A percentile compares a stretch with the other conserved stretches of the same genome.
Evolutionary conservation across 2,113 vertebrate species (phyloP).

Genomic region (Pelobates fuscus): DNA sequence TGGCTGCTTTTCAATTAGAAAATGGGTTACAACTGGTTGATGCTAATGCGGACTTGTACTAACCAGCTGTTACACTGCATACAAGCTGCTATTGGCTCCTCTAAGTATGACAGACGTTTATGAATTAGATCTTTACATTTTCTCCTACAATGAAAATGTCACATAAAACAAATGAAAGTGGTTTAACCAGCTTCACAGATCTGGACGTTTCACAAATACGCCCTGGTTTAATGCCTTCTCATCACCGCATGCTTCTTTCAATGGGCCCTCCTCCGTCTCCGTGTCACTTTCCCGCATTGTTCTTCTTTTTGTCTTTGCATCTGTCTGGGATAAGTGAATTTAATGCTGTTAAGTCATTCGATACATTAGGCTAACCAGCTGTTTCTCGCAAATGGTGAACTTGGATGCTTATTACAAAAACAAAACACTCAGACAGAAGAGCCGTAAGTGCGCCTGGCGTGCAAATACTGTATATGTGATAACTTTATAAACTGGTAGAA

Average conservation of each 20-base stretch:
- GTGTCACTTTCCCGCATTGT: neutral
- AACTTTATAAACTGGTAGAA: no score
- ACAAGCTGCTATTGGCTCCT: neutral
- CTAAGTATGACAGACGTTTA: constrained; percentile 11
- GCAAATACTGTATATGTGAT: no score
- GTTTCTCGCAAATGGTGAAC: neutral
- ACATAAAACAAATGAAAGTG: constrained; percentile 41
- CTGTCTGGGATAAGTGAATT: constrained; percentile 9
- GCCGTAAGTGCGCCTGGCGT: no score
- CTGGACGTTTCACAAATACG: neutral
- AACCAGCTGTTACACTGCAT: constrained; percentile 31
- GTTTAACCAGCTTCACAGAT: constrained; percentile 11
- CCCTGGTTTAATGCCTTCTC: constrained; percentile 11
- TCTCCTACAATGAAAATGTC: constrained; percentile 21
- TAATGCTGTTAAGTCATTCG: neutral
- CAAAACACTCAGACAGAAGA: no score
- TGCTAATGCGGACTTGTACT: constrained; percentile 1
- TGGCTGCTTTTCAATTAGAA: constrained; percentile 13
- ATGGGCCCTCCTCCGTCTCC: neutral
- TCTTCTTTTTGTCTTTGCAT: constrained; percentile 23
- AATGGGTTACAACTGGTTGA: constrained; percentile 23
- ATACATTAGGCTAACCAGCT: neutral
- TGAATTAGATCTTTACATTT: constrained; percentile 24
- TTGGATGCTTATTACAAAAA: no score
- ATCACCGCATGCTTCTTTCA: neutral